Percentiles rank a stretch among this genome's conserved stretches.
Conservation (phyloP, 2,113 vertebrate species). For the Falcunculus frontatus region DNA sequence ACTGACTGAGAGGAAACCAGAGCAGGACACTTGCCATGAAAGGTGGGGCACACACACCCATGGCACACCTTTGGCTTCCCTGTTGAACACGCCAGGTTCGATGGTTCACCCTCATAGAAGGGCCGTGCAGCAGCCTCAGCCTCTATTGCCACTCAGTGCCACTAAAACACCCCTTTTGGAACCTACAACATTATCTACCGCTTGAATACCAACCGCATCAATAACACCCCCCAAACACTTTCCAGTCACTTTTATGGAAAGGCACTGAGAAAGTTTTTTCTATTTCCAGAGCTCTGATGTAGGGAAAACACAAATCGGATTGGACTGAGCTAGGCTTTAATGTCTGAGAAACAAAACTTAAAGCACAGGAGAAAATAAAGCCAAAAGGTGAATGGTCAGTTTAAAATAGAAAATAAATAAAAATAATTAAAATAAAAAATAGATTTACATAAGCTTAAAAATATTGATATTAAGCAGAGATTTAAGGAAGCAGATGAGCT, state of each 20-base stretch:
- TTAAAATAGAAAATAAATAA: background rate
- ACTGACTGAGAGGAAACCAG: background rate
- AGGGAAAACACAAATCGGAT: background rate
- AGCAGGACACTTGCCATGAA: too few relatives aligned
- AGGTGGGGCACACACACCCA: accelerated
- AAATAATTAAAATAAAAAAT: background rate
- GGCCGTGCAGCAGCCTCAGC: background rate
- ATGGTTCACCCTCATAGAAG: background rate
- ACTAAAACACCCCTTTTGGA: background rate
- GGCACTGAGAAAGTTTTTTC: background rate
- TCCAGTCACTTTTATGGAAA: background rate
- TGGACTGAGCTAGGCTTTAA: background rate
- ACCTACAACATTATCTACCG: background rate
- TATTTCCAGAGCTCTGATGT: background rate
- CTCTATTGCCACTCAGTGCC: background rate
- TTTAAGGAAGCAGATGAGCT: background rate
- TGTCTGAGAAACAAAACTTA: background rate
- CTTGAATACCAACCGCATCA: background rate
- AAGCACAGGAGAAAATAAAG: background rate
- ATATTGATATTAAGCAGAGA: background rate
- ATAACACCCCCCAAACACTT: too few relatives aligned
- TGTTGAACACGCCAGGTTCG: accelerated
- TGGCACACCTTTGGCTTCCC: background rate
- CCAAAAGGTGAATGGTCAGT: background rate
- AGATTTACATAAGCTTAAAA: background rate